A percentile compares a stretch with the other conserved stretches of the same genome.
These are phyloP conservation scores for Gymnobelideus leadbeateri DNA, from an alignment of 2,113 vertebrate species.

Conservation along the genomic window DNA sequence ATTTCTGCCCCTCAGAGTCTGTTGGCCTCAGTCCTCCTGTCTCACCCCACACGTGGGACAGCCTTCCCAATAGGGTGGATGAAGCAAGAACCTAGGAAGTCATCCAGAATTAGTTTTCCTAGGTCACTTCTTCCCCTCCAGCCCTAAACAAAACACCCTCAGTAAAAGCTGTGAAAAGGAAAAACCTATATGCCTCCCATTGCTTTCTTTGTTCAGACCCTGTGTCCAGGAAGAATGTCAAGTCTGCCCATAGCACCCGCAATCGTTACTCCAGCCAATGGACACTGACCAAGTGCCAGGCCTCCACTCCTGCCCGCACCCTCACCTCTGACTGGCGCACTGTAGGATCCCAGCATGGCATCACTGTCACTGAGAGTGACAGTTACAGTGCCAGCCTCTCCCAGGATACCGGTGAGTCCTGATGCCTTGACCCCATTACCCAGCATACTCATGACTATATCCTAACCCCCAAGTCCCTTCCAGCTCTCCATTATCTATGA, in stretches of 20 bases:
- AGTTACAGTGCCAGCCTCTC: conserved; percentile 99
- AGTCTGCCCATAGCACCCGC: conserved; percentile 96
- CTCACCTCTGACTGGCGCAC: conserved; percentile 98
- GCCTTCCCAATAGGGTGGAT: not conserved
- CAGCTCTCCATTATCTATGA: not conserved
- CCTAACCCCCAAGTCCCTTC: not conserved
- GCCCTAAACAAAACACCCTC: not conserved
- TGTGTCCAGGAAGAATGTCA: conserved; percentile 96
- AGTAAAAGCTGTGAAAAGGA: not conserved
- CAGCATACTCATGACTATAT: too few species aligned
- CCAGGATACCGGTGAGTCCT: conserved; percentile 94
- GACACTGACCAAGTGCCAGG: conserved; percentile 98
- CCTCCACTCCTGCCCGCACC: conserved; percentile 95
- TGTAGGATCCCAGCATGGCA: conserved; percentile 97
- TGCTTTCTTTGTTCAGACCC: conserved; percentile 86
- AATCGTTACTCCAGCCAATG: conserved; percentile 99
- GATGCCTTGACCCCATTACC: not conserved
- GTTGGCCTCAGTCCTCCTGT: fast-evolving
- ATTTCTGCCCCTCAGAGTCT: fast-evolving
- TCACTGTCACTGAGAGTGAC: conserved; percentile 98
- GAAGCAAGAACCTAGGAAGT: not conserved
- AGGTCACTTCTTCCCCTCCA: not conserved
- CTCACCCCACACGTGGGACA: not conserved
- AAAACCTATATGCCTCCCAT: not conserved
- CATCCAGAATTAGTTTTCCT: not conserved